Evolutionary conservation across 1,140 invertebrate species (phyloP).

Genomic region (Lanistes nyassanus): DNA sequence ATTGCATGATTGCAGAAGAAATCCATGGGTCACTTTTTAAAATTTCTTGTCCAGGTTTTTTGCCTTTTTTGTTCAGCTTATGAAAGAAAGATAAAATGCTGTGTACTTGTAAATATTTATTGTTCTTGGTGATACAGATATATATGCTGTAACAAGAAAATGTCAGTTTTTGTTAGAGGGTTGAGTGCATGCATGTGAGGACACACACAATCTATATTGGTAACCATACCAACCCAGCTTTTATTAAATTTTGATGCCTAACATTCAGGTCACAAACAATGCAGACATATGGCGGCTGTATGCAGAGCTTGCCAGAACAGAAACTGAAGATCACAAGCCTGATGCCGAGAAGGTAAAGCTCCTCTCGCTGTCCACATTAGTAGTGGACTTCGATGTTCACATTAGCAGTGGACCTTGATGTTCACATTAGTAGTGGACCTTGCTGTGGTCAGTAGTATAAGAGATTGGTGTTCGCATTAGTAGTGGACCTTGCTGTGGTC

Average conservation of each 20-base stretch:
- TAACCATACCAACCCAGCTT: too few relatives aligned
- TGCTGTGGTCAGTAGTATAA: too few relatives aligned
- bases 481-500: too few relatives aligned
- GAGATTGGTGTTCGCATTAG: too few relatives aligned
- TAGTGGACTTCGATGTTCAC: neutral
- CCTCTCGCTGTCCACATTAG: neutral
- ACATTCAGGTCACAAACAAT: slow-evolving; percentile 72
- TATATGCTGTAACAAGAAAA: neutral
- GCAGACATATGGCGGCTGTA: slow-evolving; percentile 83
- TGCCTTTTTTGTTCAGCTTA: neutral
- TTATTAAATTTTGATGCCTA: neutral
- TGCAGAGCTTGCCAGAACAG: slow-evolving; percentile 70
- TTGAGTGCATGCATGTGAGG: too few relatives aligned
- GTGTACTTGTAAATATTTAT: neutral
- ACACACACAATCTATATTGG: too few relatives aligned
- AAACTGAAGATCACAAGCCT: slow-evolving; percentile 16
- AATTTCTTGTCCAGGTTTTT: neutral
- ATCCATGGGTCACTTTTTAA: neutral
- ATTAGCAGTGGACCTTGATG: too few relatives aligned
- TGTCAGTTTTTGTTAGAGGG: too few relatives aligned
- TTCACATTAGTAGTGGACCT: too few relatives aligned
- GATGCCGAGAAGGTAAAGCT: slow-evolving; percentile 40
- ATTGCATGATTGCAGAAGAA: neutral
- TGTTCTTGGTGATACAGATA: neutral
- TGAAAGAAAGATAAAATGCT: neutral